Evolutionary conservation across 2,113 vertebrate genomes (phyloP).

Genomic region (Ptilorrhoa leucosticta): DNA sequence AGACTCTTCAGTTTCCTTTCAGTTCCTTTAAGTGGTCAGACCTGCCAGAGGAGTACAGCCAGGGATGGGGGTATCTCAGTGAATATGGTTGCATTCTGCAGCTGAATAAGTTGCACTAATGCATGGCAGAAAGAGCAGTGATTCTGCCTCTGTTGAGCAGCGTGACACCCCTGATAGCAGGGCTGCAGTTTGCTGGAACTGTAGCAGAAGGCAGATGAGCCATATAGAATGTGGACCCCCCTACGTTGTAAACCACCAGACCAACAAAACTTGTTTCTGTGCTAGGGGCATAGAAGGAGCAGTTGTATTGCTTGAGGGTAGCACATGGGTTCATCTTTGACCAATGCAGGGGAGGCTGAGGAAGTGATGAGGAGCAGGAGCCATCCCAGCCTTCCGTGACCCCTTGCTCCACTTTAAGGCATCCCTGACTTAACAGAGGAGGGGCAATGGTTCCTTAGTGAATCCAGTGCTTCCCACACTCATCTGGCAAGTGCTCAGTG

Average conservation of each 20-base stretch:
- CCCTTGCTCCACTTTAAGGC: background rate
- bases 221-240: background rate
- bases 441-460: background rate
- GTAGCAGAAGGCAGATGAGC: background rate
- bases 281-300: background rate
- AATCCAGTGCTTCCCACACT: background rate
- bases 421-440: background rate
- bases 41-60: background rate
- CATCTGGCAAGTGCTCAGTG: rapidly evolving
- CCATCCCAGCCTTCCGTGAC: background rate
- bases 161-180: background rate
- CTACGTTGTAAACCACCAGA: rapidly evolving
- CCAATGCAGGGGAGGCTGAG: background rate
- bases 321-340: background rate
- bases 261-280: background rate
- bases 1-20: background rate
- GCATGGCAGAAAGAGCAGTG: background rate
- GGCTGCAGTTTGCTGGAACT: background rate
- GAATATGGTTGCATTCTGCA: background rate
- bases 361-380: background rate
- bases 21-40: background rate
- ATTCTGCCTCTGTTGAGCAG: background rate
- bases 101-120: background rate
- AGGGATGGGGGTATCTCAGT: background rate
- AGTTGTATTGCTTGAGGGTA: background rate